Conservation (phyloP, 2,797 vertebrate species). For the Rhabdophis nuchalis region DNA sequence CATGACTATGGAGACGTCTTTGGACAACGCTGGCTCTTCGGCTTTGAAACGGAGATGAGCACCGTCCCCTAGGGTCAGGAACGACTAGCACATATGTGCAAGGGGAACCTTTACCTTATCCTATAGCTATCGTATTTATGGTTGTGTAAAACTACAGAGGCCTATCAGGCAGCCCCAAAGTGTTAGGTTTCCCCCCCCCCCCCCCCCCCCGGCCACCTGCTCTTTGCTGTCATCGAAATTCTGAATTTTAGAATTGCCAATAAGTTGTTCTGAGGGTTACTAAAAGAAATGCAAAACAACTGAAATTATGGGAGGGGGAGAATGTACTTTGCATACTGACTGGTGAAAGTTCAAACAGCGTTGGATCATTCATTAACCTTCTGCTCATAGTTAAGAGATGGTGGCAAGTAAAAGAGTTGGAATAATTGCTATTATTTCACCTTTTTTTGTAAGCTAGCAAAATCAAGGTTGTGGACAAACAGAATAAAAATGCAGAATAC, state of each 20-base stretch:
- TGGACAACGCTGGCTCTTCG: no score
- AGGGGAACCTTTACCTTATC: neutral
- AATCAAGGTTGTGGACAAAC: neutral
- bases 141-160: neutral
- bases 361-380: neutral
- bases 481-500: neutral
- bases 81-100: no score
- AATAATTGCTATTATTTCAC: neutral
- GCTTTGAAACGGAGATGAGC: no score
- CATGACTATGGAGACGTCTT: no score
- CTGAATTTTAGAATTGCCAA: neutral
- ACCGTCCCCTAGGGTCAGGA: no score
- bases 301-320: neutral
- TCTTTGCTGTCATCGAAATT: neutral
- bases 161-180: neutral
- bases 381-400: neutral
- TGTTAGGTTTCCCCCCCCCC: neutral
- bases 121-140: neutral
- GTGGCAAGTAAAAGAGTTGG: neutral
- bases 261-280: neutral
- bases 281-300: neutral
- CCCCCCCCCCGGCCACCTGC: no score
- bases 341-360: neutral
- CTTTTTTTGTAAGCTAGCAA: neutral
- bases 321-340: neutral